phyloP scores from a whole-genome alignment of 2,113 vertebrate genomes.

The Dipodomys stephensi region DNA sequence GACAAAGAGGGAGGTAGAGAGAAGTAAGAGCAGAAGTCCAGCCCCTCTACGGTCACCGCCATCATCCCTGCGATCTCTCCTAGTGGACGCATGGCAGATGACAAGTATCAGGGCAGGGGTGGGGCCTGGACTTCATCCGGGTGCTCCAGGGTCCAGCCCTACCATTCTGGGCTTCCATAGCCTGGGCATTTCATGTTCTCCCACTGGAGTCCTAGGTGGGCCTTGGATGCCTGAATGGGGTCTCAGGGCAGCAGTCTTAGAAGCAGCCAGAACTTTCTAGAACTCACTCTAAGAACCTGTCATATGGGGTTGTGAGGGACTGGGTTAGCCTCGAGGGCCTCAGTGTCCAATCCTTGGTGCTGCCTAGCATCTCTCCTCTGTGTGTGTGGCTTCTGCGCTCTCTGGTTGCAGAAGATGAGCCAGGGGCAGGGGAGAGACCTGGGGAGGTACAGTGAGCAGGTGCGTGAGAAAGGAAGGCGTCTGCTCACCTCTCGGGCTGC shows the following conservation, averaged over 20 bases:
- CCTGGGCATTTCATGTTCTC: background rate
- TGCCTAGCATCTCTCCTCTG: background rate
- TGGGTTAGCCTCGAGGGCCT: too few species aligned
- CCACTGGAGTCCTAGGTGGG: background rate
- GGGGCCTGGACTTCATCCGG: accelerated
- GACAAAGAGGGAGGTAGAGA: background rate
- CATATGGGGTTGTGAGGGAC: background rate
- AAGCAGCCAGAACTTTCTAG: background rate
- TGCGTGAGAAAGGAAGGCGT: background rate
- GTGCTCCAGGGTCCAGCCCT: background rate
- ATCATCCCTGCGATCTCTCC: background rate
- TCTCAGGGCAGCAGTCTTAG: background rate
- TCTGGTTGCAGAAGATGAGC: background rate
- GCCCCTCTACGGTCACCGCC: background rate
- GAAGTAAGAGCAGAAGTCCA: background rate
- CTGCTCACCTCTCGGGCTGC: background rate
- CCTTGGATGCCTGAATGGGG: background rate
- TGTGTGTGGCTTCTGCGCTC: background rate
- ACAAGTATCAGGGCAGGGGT: too few species aligned
- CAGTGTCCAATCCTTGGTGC: too few species aligned
- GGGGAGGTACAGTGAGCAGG: too few species aligned
- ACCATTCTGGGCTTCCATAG: background rate
- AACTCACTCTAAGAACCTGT: background rate
- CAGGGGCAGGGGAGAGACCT: background rate
- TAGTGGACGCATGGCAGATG: background rate